Base-by-base conservation (phyloP, 2,888 invertebrate species). In the Hydropsyche betteni region DNA sequence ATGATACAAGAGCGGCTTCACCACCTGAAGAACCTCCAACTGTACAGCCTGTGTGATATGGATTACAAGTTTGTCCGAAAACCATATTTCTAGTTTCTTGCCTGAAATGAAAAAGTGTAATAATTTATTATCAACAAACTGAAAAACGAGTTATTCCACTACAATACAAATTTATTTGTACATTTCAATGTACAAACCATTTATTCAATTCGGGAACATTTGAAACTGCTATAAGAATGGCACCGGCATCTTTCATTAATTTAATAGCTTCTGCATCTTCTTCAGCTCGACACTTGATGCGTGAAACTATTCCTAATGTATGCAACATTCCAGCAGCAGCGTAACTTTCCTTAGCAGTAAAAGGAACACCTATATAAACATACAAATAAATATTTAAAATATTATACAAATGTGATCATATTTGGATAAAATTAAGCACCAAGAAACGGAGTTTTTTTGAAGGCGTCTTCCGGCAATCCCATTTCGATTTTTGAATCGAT, bases 21-120 rank as follows among this genome's bases (percentile, higher is more conserved):
- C 95, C 95, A 51, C 98, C 98, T 77, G 96, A 96, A 79, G 97
- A 98, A 64, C 98, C 99, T 12, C 98, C 98, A 1, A 92, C 92
- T 0, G 91, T 95, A 78, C 95, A 90, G 0, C 93, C 92, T 0
- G 91, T 88, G 84, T 98, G 92, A 84, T 98, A 97, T 0, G 98
- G 97, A 87, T 99, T 99, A 81, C 90, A 91, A 0, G 98, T 96
- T 82, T 93, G 90, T 0, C 99, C 98, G 83, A 93, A 94, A 71
- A 98, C 83, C 81, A 92, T 92, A 86, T 98, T 99, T 76, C 93
- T 90, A 0, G 95, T 91, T 85, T 98, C 98, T 83, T 90, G 90
- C 92, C 88, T 88, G 80, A 0, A 71, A 71, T 4, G 24, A 24
- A 24, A 24, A 24, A 24, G 24, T 24, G 24, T 52, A 14, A 38